A percentile compares a stretch with the other conserved stretches of the same genome.
These are phyloP conservation scores for Aphelenchoides bicaudatus DNA, from an alignment of 2,888 invertebrate genomes.

Conservation along the genomic window DNA sequence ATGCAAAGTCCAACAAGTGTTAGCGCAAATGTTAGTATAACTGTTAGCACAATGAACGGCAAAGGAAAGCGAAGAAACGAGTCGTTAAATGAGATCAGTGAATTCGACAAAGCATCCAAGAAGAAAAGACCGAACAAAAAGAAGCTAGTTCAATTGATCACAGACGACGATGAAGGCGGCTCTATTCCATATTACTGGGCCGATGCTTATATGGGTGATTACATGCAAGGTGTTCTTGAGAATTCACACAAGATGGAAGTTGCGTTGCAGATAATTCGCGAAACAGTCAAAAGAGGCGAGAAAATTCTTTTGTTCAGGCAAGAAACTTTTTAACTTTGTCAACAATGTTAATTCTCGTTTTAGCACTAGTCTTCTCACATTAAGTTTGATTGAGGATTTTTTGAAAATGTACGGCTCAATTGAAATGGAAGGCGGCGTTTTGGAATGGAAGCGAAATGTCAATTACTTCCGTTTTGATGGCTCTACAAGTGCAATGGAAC, in stretches of 20 bases:
- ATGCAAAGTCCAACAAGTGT: no score
- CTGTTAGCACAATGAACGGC: no score
- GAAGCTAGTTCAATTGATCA: slow-evolving; percentile 6
- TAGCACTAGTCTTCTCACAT: slow-evolving; percentile 88
- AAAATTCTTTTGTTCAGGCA: slow-evolving; percentile 78
- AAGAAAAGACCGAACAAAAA: slow-evolving; percentile 15
- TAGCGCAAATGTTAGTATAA: no score
- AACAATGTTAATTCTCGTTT: no score
- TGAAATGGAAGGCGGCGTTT: slow-evolving; percentile 63
- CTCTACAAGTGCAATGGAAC: slow-evolving; percentile 84
- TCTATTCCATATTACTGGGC: slow-evolving; percentile 50
- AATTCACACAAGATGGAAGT: slow-evolving; percentile 92
- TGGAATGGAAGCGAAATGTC: slow-evolving; percentile 75
- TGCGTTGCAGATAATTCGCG: slow-evolving; percentile 83
- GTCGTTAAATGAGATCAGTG: neutral
- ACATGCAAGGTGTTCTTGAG: slow-evolving; percentile 80
- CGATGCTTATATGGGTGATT: slow-evolving; percentile 65
- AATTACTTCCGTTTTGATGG: slow-evolving; percentile 94
- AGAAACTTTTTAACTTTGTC: no score
- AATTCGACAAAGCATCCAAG: neutral
- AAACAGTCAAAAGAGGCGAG: slow-evolving; percentile 81
- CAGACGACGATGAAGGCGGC: slow-evolving; percentile 16
- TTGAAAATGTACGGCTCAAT: slow-evolving; percentile 70
- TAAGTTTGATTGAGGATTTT: slow-evolving; percentile 90
- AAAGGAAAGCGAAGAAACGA: no score